Conservation (phyloP, 2,113 vertebrate genomes). For the Puffinus mauretanicus region DNA sequence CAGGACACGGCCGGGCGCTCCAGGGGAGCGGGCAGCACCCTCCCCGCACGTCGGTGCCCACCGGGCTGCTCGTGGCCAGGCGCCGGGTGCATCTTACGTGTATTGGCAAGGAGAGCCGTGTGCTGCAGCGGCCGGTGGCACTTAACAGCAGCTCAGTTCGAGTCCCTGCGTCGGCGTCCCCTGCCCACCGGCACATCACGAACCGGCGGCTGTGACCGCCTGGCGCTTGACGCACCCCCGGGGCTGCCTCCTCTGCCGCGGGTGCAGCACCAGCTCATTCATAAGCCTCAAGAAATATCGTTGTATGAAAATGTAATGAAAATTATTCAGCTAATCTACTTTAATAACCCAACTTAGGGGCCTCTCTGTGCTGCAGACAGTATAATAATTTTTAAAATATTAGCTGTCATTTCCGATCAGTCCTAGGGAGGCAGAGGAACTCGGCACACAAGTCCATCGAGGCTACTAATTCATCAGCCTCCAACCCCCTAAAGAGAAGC, state of each 20-base stretch:
- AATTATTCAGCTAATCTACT: conserved; percentile 66
- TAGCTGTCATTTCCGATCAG: conserved; percentile 65
- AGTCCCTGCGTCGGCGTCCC: accelerated
- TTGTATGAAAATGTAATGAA: conserved; percentile 42
- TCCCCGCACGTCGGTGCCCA: not conserved
- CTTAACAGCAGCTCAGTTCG: not conserved
- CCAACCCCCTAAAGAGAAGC: not conserved
- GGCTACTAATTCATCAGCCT: not conserved
- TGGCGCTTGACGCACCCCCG: not conserved
- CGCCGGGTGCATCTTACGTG: accelerated
- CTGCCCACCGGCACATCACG: not conserved
- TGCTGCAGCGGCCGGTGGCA: not conserved
- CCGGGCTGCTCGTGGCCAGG: not conserved
- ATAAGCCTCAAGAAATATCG: conserved; percentile 25
- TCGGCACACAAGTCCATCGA: not conserved
- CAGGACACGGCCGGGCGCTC: not conserved
- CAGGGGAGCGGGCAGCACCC: not conserved
- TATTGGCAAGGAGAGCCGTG: not conserved
- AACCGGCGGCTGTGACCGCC: accelerated
- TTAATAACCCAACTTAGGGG: conserved; percentile 48
- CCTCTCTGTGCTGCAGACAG: conserved; percentile 21
- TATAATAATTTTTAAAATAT: conserved; percentile 53
- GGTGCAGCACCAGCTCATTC: not conserved
- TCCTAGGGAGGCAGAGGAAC: not conserved
- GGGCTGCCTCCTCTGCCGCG: not conserved